Evolutionary conservation across 2,797 vertebrate genomes (phyloP).

Genomic region (Echiichthys vipera): DNA sequence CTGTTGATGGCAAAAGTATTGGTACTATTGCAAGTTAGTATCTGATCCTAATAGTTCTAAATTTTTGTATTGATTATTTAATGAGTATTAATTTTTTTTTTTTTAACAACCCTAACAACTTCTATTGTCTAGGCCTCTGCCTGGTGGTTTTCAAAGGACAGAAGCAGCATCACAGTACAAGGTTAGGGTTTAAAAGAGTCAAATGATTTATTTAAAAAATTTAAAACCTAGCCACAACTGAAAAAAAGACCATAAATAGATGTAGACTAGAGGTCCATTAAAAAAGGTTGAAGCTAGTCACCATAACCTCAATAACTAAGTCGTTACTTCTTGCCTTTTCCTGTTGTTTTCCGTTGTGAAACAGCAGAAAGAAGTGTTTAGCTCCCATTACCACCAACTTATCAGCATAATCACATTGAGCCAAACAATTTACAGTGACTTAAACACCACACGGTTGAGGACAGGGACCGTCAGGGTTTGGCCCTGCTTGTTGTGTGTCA

Average conservation of each 20-base stretch:
- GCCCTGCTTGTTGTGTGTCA: constrained; percentile 48
- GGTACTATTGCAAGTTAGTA: too few species aligned
- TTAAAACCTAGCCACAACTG: too few species aligned
- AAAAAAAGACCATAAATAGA: background rate
- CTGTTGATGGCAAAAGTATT: too few species aligned
- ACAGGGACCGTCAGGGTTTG: constrained; percentile 14
- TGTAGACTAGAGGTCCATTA: background rate
- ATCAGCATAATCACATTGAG: constrained; percentile 13
- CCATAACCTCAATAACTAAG: background rate
- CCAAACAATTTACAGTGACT: constrained; percentile 19
- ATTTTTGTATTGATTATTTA: too few species aligned
- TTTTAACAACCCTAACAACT: too few species aligned
- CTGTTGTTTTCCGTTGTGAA: background rate
- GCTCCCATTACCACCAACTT: background rate
- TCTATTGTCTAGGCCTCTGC: background rate
- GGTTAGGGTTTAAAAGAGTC: background rate
- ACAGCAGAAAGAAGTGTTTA: background rate
- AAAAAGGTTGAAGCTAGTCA: background rate
- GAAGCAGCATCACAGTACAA: background rate
- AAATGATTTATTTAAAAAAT: background rate
- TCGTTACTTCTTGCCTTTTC: background rate
- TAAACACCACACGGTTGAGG: constrained; percentile 6
- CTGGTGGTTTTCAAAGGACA: background rate
- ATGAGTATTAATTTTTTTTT: too few species aligned
- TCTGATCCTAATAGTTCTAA: too few species aligned